Evolutionary conservation across 2,888 invertebrate species (phyloP).

Genomic region (Yponomeuta sedellus): DNA sequence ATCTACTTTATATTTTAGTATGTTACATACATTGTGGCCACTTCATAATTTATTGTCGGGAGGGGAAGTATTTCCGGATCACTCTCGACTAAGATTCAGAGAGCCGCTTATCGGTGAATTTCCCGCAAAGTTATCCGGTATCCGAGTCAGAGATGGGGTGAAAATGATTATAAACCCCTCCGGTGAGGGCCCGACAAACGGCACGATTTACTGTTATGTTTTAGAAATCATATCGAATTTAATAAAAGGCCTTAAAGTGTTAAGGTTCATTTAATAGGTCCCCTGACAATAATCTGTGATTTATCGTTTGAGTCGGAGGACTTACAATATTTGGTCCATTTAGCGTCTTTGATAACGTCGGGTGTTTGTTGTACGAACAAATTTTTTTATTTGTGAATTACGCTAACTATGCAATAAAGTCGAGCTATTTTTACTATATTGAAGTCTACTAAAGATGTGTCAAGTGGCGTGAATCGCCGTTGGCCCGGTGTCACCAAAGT

Average conservation of each 20-base stretch:
- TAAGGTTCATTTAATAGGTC: slow-evolving; percentile 20
- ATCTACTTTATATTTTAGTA: slow-evolving; percentile 15
- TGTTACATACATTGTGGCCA: slow-evolving; percentile 15
- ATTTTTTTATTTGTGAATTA: background rate
- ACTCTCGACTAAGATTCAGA: background rate
- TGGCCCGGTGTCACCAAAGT: background rate
- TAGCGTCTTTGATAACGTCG: background rate
- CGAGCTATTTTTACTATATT: background rate
- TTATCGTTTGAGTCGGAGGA: background rate
- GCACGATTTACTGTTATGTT: slow-evolving; percentile 26
- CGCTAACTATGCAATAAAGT: background rate
- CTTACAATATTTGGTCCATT: background rate
- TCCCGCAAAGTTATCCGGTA: slow-evolving; percentile 25
- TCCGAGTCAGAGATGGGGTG: slow-evolving; percentile 27
- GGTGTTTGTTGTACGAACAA: too few relatives aligned
- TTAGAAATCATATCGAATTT: slow-evolving; percentile 23
- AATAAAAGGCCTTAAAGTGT: slow-evolving; percentile 30
- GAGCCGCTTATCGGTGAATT: slow-evolving; percentile 26
- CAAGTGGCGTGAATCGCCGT: slow-evolving; percentile 42
- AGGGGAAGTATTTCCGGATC: background rate
- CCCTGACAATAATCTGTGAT: background rate
- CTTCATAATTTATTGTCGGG: slow-evolving; percentile 14
- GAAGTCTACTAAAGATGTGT: slow-evolving; percentile 41
- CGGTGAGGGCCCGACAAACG: slow-evolving; percentile 19
- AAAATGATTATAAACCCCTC: slow-evolving; percentile 27